Conservation (phyloP, 2,888 invertebrate genomes). For the Nemapogon koenigi region DNA sequence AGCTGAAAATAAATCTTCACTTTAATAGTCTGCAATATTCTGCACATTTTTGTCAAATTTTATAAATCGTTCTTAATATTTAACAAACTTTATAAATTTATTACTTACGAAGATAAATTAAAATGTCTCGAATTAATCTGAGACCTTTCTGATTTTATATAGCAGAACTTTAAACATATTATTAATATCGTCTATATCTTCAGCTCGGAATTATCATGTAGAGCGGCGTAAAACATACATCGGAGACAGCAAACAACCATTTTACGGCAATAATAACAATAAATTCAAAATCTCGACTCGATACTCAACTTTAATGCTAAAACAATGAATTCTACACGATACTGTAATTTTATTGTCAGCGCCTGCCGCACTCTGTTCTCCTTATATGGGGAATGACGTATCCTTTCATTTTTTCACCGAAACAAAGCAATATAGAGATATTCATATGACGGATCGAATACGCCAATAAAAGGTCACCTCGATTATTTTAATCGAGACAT, state of each 20-base stretch:
- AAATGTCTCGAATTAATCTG: too few species aligned
- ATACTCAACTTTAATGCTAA: conserved; percentile 26
- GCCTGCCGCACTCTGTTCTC: conserved; percentile 19
- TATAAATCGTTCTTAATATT: not conserved
- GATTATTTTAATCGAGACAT: conserved; percentile 55
- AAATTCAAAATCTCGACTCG: conserved; percentile 22
- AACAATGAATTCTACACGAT: conserved; percentile 29
- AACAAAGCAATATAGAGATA: conserved; percentile 37
- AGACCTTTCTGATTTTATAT: too few species aligned
- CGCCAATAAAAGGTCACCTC: conserved; percentile 37
- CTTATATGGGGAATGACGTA: conserved; percentile 37
- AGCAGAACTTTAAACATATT: too few species aligned
- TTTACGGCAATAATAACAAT: conserved; percentile 3
- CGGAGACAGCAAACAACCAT: conserved; percentile 6
- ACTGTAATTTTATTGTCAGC: conserved; percentile 41
- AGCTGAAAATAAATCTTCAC: too few species aligned
- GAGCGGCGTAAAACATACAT: conserved; percentile 6
- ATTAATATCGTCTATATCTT: too few species aligned
- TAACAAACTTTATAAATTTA: not conserved
- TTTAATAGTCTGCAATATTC: too few species aligned
- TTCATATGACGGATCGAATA: conserved; percentile 36
- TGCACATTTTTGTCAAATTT: too few species aligned
- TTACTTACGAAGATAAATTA: too few species aligned
- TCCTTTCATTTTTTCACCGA: conserved; percentile 30
- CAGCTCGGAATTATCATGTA: conserved; percentile 3